Evolutionary conservation across 2,113 vertebrate species (phyloP).

Genomic region (Brachyhypopomus occidentalis): DNA sequence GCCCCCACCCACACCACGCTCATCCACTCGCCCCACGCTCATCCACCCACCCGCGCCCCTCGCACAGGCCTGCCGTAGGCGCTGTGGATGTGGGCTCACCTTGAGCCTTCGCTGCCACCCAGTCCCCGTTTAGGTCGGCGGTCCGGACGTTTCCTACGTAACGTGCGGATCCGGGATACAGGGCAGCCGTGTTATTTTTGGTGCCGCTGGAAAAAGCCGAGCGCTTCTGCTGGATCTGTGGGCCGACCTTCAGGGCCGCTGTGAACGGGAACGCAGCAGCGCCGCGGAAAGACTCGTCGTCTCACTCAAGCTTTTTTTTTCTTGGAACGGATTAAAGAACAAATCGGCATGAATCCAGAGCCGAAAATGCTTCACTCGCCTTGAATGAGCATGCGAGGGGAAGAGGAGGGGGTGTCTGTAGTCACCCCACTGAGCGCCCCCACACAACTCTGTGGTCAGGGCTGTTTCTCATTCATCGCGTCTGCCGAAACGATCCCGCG

Average conservation of each 20-base stretch:
- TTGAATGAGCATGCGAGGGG: not conserved
- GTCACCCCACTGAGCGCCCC: not conserved
- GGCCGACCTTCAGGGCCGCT: conserved; percentile 10
- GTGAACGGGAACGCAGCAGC: not conserved
- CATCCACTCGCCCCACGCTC: no score
- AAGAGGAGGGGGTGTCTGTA: not conserved
- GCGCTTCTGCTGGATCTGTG: conserved; percentile 32
- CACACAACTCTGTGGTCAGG: not conserved
- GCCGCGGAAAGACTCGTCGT: conserved; percentile 39
- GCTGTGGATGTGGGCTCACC: conserved; percentile 11
- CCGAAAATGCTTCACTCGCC: not conserved
- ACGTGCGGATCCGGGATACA: conserved; percentile 6
- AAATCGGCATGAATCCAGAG: not conserved
- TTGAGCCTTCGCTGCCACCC: conserved; percentile 2
- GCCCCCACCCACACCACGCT: no score
- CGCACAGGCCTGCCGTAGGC: conserved; percentile 40
- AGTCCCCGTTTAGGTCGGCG: conserved; percentile 8
- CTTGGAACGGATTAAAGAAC: conserved; percentile 18
- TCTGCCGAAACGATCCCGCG: conserved; percentile 27
- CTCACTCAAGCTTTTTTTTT: conserved; percentile 32
- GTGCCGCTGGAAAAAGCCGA: conserved; percentile 28
- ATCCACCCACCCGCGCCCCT: not conserved
- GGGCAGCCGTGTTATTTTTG: conserved; percentile 7
- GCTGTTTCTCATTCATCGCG: conserved; percentile 25
- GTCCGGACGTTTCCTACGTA: conserved; percentile 4